Base-by-base conservation (phyloP, 2,113 vertebrate genomes). In the Amblyopsis rosae region DNA sequence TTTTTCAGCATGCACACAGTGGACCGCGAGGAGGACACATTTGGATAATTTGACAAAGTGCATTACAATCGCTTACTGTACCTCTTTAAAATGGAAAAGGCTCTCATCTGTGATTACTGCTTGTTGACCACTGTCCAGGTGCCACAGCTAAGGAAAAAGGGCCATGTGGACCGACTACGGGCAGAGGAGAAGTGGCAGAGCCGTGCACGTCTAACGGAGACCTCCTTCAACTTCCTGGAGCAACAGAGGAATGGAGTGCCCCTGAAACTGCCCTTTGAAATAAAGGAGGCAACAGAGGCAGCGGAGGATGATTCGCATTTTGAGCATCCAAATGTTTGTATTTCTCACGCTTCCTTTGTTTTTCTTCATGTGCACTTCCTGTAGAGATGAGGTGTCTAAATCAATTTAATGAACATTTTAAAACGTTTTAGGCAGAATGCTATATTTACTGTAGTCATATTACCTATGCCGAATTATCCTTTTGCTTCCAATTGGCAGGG, bases 151-250 rank as follows among this genome's bases (percentile, higher is more conserved):
- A 33, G 5, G 12, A 69, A 48, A 15, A 90, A 80, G 41, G 92
- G 90, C 46, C 92, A 93, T 2, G 89, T 92, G 65, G 94, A 93
- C 48, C 87, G 91, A 0, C 73, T 94, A 32, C 89, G 85, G 0
- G 92, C 75, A 0, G 91, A 93, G 77, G 94, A 95, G 85, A 92
- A 92, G 76, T 93, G 93, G 91, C 90, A 84, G 77, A 93, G 90
- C 51, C 86, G 93, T 0, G 93, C 92, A 0, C 92, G 90, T 0
- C 79, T 93, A 68, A 94, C 94, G 0, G 94, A 95, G 76, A 94
- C 93, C 0, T 92, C 92, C 66, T 95, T 95, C 48, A 85, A 85
- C 48, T 93, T 95, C 79, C 87, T 95, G 79, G 94, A 95, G 74
- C 74, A 84, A 0, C 78, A 88, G 85, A 83, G 65, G 4, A 71